Percentiles rank a stretch among this genome's conserved stretches.
Evolutionary conservation across 2,888 invertebrate species (phyloP).

Genomic region (Gasteruption jaculator): DNA sequence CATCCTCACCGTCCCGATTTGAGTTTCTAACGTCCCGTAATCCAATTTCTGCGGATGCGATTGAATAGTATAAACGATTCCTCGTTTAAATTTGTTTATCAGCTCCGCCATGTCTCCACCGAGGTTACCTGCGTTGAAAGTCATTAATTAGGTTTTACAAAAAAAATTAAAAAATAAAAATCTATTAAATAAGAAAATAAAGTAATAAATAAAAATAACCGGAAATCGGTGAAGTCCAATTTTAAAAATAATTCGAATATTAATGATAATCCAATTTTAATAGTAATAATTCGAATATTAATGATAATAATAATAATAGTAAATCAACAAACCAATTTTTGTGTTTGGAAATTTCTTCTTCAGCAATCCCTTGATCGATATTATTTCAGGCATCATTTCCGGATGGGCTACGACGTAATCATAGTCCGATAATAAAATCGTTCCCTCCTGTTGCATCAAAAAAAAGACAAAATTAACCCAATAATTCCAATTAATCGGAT

Average conservation of each 20-base stretch:
- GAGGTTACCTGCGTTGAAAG: conserved; percentile 68
- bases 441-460: conserved; percentile 65
- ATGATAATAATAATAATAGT: no score
- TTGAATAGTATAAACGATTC: conserved; percentile 64
- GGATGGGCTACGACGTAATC: conserved; percentile 75
- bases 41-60: conserved; percentile 69
- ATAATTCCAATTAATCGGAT: not conserved
- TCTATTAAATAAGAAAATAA: no score
- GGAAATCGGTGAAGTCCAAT: conserved; percentile 3
- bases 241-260: no score
- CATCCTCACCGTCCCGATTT: conserved; percentile 66
- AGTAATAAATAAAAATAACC: conserved; percentile 1
- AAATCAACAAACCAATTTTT: conserved; percentile 43
- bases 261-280: conserved; percentile 1
- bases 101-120: conserved; percentile 61
- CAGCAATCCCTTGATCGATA: conserved; percentile 71
- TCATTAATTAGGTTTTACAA: no score
- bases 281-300: no score
- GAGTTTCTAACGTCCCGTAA: conserved; percentile 65
- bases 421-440: conserved; percentile 64
- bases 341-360: conserved; percentile 71
- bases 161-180: conserved; percentile 2
- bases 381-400: conserved; percentile 72
- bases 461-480: conserved; percentile 16
- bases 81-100: conserved; percentile 64